Conservation (phyloP, 1,140 invertebrate genomes). For the Drosophila auraria region DNA sequence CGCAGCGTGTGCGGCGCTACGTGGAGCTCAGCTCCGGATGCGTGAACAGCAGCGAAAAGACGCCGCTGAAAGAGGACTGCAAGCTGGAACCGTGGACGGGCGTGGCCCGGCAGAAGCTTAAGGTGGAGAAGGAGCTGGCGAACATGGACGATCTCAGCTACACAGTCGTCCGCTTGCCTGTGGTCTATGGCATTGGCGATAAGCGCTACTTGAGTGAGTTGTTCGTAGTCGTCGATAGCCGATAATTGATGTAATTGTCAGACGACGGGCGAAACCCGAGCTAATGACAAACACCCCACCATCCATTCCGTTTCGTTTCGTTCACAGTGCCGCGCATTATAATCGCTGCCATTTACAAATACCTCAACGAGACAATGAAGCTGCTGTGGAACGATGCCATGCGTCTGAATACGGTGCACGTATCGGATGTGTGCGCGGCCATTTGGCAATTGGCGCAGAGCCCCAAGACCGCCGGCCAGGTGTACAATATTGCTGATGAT, state of each 20-base stretch:
- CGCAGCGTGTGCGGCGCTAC: conserved; percentile 89
- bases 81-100: conserved; percentile 93
- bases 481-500: conserved; percentile 94
- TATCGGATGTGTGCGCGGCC: conserved; percentile 92
- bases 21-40: conserved; percentile 95
- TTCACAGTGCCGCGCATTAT: conserved; percentile 92
- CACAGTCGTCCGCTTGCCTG: conserved; percentile 92
- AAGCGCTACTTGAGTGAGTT: conserved; percentile 91
- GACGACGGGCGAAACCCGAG: conserved; percentile 26
- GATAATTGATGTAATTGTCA: conserved; percentile 41
- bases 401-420: conserved; percentile 95
- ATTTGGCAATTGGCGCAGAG: conserved; percentile 88
- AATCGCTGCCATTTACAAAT: conserved; percentile 94
- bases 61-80: conserved; percentile 91
- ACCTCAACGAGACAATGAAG: conserved; percentile 95
- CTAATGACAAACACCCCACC: conserved; percentile 21
- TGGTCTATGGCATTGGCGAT: conserved; percentile 95
- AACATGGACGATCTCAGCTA: conserved; percentile 89
- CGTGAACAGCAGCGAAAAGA: conserved; percentile 92
- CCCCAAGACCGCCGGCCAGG: conserved; percentile 86
- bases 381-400: conserved; percentile 94
- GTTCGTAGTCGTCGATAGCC: conserved; percentile 15
- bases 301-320: conserved; percentile 24
- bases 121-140: conserved; percentile 92
- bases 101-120: conserved; percentile 92